phyloP scores from a whole-genome alignment of 2,113 vertebrate species.

The Machaerirhynchus nigripectus region DNA sequence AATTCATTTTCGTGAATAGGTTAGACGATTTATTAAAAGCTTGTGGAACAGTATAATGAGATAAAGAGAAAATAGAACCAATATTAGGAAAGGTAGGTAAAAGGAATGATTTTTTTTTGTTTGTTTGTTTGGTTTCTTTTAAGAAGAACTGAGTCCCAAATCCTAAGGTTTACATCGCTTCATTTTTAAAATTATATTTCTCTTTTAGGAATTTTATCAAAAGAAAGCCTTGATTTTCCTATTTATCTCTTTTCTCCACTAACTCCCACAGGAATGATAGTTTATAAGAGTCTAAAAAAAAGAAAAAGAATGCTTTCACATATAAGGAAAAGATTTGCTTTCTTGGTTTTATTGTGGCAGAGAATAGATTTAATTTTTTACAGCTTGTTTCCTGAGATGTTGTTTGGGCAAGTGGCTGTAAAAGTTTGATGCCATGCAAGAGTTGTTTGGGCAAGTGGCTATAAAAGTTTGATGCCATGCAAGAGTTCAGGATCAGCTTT shows the following conservation, averaged over 20 bases:
- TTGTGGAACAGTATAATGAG: not conserved
- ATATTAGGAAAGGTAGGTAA: not conserved
- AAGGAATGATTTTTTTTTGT: not conserved
- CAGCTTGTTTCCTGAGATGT: not conserved
- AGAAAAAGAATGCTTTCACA: not conserved
- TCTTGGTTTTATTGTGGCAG: not conserved
- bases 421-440: not conserved
- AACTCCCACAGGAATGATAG: not conserved
- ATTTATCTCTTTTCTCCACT: not conserved
- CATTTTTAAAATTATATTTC: not conserved
- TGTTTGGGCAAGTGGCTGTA: not conserved
- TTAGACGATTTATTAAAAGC: not conserved
- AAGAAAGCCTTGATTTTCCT: not conserved
- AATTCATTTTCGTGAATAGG: not conserved
- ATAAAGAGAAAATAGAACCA: not conserved
- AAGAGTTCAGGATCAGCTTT: not conserved
- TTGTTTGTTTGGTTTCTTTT: not conserved
- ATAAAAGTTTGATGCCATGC: not conserved
- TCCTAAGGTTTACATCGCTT: not conserved
- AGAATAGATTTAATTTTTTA: not conserved
- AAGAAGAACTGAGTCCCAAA: not conserved
- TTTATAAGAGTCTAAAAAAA: not conserved
- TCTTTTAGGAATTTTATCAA: not conserved
- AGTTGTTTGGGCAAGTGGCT: not conserved
- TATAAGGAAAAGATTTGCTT: not conserved